phyloP scores from a whole-genome alignment of 1,140 invertebrate genomes.

The Eueides isabella region DNA sequence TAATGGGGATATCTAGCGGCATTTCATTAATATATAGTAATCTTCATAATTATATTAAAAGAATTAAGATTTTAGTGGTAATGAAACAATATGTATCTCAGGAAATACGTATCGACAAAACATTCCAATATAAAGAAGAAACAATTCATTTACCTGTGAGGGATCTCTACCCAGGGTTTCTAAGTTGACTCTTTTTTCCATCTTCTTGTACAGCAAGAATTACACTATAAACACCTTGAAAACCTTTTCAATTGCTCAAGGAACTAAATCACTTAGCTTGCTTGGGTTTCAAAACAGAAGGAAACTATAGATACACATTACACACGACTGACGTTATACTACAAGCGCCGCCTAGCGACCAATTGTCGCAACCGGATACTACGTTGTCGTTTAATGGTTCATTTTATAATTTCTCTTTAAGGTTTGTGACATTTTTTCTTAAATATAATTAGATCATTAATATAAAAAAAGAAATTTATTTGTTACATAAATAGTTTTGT shows the following conservation, averaged over 20 bases:
- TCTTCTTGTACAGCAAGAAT: constrained; percentile 76
- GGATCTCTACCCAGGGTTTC: constrained; percentile 93
- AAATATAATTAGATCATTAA: neutral
- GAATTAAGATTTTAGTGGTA: constrained; percentile 16
- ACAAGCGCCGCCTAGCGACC: constrained; percentile 71
- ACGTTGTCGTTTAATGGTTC: constrained; percentile 53
- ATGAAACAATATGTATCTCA: constrained; percentile 52
- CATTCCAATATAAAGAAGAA: constrained; percentile 75
- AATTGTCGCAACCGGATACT: constrained; percentile 60
- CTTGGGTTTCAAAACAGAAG: constrained; percentile 83
- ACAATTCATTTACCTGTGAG: constrained; percentile 88
- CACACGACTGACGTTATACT: constrained; percentile 75
- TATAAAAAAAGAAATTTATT: neutral
- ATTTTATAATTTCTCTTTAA: constrained; percentile 38
- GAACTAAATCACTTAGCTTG: constrained; percentile 79
- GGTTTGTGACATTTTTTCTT: neutral
- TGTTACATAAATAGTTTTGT: neutral
- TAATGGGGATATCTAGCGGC: constrained; percentile 26
- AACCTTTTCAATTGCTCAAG: constrained; percentile 65
- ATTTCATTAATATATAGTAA: constrained; percentile 5
- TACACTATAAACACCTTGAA: constrained; percentile 65
- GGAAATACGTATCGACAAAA: constrained; percentile 82
- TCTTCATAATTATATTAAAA: constrained; percentile 13
- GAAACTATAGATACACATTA: constrained; percentile 80
- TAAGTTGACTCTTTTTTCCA: constrained; percentile 96